These are phyloP conservation scores for Musca vetustissima DNA, from an alignment of 1,140 invertebrate species.

Conservation along the genomic window DNA sequence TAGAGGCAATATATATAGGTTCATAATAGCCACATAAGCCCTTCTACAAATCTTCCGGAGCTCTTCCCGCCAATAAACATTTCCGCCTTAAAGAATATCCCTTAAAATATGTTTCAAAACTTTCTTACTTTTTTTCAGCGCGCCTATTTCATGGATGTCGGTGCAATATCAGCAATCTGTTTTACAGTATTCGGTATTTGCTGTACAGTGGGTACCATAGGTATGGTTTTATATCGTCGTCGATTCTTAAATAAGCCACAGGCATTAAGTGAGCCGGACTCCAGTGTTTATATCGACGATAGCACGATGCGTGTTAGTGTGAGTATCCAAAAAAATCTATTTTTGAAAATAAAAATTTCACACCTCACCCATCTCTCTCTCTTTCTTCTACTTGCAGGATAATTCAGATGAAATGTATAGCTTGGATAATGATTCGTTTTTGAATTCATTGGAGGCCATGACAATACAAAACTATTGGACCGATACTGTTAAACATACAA, in stretches of 20 bases:
- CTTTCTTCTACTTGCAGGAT: slow-evolving; percentile 64
- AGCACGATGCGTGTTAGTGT: slow-evolving; percentile 79
- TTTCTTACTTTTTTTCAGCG: slow-evolving; percentile 33
- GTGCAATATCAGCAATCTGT: slow-evolving; percentile 71
- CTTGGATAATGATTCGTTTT: slow-evolving; percentile 87
- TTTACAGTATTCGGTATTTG: slow-evolving; percentile 68
- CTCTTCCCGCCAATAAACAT: too few species aligned
- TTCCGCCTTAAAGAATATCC: too few species aligned
- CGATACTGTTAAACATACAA: slow-evolving; percentile 87
- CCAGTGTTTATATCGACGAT: slow-evolving; percentile 85
- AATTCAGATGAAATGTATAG: slow-evolving; percentile 92
- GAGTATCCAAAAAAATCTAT: slow-evolving; percentile 34
- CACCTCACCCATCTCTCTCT: too few species aligned
- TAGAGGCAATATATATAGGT: too few species aligned
- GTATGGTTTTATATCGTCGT: slow-evolving; percentile 74
- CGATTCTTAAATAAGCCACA: slow-evolving; percentile 78
- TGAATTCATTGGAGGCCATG: slow-evolving; percentile 88
- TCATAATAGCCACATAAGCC: too few species aligned
- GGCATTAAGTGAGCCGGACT: slow-evolving; percentile 81
- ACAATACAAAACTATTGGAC: slow-evolving; percentile 93
- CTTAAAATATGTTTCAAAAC: neutral
- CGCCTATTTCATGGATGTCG: slow-evolving; percentile 63
- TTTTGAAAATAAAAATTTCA: too few species aligned
- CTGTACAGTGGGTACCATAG: slow-evolving; percentile 67
- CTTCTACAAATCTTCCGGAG: too few species aligned